Conservation (phyloP, 2,888 invertebrate species). For the Eugnorisma glareosa region DNA sequence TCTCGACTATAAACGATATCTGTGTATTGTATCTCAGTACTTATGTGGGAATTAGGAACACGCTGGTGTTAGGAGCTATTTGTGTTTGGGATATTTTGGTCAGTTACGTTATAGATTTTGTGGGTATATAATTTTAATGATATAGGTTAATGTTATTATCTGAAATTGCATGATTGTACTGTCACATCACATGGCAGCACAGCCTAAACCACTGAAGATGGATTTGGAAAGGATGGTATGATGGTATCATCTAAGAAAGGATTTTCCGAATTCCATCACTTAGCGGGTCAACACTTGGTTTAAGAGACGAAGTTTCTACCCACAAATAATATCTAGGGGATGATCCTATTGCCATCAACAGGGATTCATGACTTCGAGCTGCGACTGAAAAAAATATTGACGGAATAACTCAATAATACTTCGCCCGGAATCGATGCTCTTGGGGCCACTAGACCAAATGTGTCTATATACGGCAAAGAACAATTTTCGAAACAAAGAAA, state of each 20-base stretch:
- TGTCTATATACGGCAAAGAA: not conserved
- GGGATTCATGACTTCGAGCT: not conserved
- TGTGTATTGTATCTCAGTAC: constrained; percentile 66
- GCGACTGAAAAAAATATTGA: not conserved
- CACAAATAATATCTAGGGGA: not conserved
- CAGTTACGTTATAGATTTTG: not conserved
- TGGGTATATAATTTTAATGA: not conserved
- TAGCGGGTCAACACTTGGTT: not conserved
- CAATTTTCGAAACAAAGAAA: not conserved
- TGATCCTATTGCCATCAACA: no score
- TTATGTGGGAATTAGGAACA: constrained; percentile 41
- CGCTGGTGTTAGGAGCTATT: constrained; percentile 8
- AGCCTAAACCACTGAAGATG: not conserved
- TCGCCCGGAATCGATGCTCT: not conserved
- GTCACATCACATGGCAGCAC: not conserved
- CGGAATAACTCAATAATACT: not conserved
- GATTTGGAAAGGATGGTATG: not conserved
- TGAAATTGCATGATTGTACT: not conserved
- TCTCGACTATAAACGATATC: constrained; percentile 79
- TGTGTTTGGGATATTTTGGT: constrained; percentile 15
- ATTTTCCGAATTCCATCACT: not conserved
- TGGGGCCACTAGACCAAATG: not conserved
- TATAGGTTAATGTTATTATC: not conserved
- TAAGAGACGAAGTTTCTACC: not conserved
- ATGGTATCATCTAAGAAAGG: not conserved